Evolutionary conservation across 1,140 invertebrate genomes (phyloP), one percentile per base, ranked within the genome.

Genomic region (Anoplophora glabripennis): DNA sequence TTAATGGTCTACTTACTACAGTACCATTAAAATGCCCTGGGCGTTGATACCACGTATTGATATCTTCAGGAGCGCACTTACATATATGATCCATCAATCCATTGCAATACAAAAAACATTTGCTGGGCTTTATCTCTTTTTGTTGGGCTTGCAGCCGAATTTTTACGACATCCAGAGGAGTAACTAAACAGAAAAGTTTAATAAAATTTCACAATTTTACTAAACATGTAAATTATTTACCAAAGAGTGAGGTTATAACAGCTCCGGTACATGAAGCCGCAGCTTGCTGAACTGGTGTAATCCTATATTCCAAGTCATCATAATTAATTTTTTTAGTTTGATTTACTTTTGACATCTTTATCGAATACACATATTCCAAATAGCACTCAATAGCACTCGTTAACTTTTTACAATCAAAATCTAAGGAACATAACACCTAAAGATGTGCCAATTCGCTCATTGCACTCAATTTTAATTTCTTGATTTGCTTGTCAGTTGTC

Each of bases 71-170:
- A 44, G 84, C 76, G 79, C 93, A 96, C n/a, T 87, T 86, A 78
- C 96, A 99, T n/a, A 98, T 76, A 75, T 98, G 95, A 78, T 99
- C 97, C 95, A 99, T 98, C n/a, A 99, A 79, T 0, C 96, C 96
- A 83, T 99, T 99, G 72, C 94, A 97, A 76, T 97, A 99, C 8
- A 99, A 76, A 77, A 95, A 98, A 79, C 95, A 98, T 76, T 92
- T 92, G 89, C 5, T 89, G 72, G 62, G 89, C 75, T 1, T 86
- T 84, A 9, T 18, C 36, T 45, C n/a, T 67, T 93, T 93, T 67
- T 94, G 88, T 76, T 99, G 96, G 3, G 92, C 86, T 81, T 99
- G 97, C 12, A 99, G 79, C 34, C 97, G 83, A 61, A 98, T 97
- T 82, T 99, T 99, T 0, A 99, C 93, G 17, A 99, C 97, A 84